Percentiles rank a stretch among this genome's conserved stretches.
These are phyloP conservation scores for Rhinoptilus africanus DNA, from an alignment of 2,113 vertebrate species.

Conservation along the genomic window DNA sequence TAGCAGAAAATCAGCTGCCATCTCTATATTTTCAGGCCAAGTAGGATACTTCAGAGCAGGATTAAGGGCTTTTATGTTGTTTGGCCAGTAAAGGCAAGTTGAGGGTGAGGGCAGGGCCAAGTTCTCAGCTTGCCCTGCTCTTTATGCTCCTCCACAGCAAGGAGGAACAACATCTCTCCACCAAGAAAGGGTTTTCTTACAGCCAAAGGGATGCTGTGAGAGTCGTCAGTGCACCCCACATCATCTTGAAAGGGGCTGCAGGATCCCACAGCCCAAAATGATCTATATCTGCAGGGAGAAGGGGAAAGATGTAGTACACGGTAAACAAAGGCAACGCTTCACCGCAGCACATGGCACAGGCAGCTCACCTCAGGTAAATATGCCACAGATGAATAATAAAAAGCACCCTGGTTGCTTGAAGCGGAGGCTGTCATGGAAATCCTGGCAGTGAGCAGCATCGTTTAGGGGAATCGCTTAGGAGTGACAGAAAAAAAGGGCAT, in stretches of 20 bases:
- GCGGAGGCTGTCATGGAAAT: background rate
- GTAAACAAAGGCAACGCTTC: background rate
- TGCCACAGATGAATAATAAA: background rate
- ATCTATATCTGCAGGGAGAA: background rate
- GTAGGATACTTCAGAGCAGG: background rate
- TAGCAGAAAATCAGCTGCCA: background rate
- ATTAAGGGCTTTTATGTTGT: background rate
- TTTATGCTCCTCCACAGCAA: background rate
- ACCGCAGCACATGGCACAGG: background rate
- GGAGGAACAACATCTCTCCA: background rate
- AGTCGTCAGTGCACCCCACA: background rate
- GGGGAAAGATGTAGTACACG: rapidly evolving
- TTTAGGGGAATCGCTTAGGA: background rate
- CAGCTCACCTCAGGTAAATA: background rate
- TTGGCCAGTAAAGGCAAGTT: background rate
- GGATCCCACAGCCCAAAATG: background rate
- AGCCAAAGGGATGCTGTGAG: background rate
- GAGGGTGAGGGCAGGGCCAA: background rate
- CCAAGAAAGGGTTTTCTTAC: background rate
- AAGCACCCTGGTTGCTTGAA: background rate
- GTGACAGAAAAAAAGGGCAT: background rate
- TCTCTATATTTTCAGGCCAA: background rate
- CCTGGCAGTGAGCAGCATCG: background rate
- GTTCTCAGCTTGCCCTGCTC: background rate
- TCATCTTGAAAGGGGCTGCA: background rate